Base-by-base conservation (phyloP, 2,888 invertebrate genomes). In the Ophion slaviceki region DNA sequence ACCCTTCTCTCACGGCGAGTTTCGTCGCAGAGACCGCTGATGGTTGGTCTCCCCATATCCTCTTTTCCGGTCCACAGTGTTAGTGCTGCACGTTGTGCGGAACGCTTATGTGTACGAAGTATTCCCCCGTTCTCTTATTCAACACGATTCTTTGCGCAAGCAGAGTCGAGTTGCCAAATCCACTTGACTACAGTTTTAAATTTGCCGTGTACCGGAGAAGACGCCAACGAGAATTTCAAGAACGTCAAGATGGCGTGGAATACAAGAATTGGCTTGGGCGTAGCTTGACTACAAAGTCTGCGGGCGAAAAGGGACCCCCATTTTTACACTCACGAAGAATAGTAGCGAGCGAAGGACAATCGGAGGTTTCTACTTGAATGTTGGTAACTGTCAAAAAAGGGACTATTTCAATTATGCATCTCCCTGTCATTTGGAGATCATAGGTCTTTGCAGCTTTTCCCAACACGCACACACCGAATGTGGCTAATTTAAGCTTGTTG, bases 171-270 rank as follows among this genome's bases (percentile, higher is more conserved):
- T 62, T 32, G 70, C 62, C 80, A 88, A 88, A 88, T 88, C 88
- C 88, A 88, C 88, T 88, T 88, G 85, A 32, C 53, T 20, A 24
- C 57, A 79, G 75, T 87, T 88, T 86, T 85, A 86, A 87, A 86
- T 76, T 61, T 67, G 28, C 45, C 62, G 53, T 67, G 28, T 45
- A 59, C 59, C 67, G 76, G n/a, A 20, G 36, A 28, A 57, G 28
- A 61, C 66, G 66, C 72, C 45, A 75, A 36, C 28, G 14, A 14
- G 68, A 80, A 80, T 80, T 66, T 80, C 80, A 57, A 79, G 40
- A 24, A 24, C 36, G 5, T 7, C 45, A 11, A 40, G 57, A 6
- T 45, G 32, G 45, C 20, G 57, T 20, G 47, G 71, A 84, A 84
- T 80, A 75, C 74, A 14, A 76, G 71, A 71, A 71, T 67, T 62